Base-by-base conservation (phyloP, 2,113 vertebrate genomes). In the Microtus montanus region DNA sequence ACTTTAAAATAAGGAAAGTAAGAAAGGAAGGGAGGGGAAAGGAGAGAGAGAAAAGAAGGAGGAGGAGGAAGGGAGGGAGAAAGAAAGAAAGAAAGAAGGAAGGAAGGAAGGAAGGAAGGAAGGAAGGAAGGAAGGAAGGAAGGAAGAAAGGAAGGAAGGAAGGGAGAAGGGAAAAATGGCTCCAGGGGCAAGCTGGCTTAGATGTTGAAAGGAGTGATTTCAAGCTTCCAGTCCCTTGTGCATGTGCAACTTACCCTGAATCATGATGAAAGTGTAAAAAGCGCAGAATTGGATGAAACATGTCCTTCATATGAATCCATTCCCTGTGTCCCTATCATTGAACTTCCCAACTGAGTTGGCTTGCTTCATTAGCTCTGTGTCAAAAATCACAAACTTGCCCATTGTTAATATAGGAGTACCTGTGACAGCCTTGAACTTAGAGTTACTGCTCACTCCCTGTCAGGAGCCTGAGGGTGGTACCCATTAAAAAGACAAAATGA, bases 1-100 rank as follows among this genome's bases (percentile, higher is more conserved):
- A 58, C 1, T 28, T 83, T 26, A 33, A 19, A 54, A 20, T 1
- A 71, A n/a, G 3, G 70, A 52, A 5, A 47, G 6, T 6, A 33
- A 66, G 11, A 12, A 30, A 66, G 10, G 64, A 30, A 12, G 64
- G 9, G 3, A 66, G 11, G 12, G 11, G 28, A 2, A 11, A 14
- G 4, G 28, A 22, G 3, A 11, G 26, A 33, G 64, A 28, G 3
- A n/a, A 35, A 15, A n/a, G 2, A 15, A 54, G 4, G n/a, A 0
- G 20, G 24, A 63, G 0, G 64, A 13, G 6, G 63, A 26, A 28
- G 26, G 63, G 26, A 64, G 26, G 63, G 9, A 10, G 11, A 22
- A 54, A 54, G 54, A 54, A 54, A 4, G 15, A 54, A 64, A 10
- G 0, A 26, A 19, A 5, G 17, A 58, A 19, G 5, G 54, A 58